Base-by-base conservation (phyloP, 2,888 invertebrate genomes). In the Lymantria dispar region DNA sequence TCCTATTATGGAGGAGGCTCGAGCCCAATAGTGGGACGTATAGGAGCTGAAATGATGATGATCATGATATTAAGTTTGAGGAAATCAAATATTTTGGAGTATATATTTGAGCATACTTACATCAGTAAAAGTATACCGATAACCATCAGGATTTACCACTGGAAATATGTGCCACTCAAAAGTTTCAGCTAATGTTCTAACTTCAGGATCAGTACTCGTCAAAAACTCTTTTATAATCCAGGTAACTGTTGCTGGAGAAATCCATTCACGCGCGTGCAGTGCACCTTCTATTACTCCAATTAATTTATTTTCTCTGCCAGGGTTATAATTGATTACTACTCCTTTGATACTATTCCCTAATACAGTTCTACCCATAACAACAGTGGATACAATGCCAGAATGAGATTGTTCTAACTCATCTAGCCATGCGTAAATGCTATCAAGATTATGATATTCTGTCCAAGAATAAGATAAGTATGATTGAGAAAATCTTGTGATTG, bases 141-240 rank as follows among this genome's bases (percentile, higher is more conserved):
- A 96, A 15, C 96, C 96, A 83, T 96, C 96, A 10, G 95, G 95
- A 77, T 96, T 96, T 0, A 93, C 88, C 0, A 94, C 93, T 0
- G 96, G 96, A 59, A 96, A 92, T 41, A 96, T 89, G 70, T 95
- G 95, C 95, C 95, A 96, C 72, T 96, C 95, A 57, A 94, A 93
- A 58, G 87, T 92, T 55, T 95, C 93, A 0, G 95, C 93, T 55
- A 96, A 74, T 12, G 85, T 74, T 10, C 93, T 85, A 0, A 94
- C 82, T 43, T 78, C 80, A 0, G 89, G 65, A 58, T 95, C 90
- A 0, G 76, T 77, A 39, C 94, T 94, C 0, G 92, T 94, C 12
- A 96, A 74, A 45, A 96, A 80, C 77, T 95, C 92, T 62, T 96
- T 94, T 7, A 96, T 92, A 39, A 96, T 92, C 89, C 94, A 95